Percentiles rank a stretch among this genome's conserved stretches.
Evolutionary conservation across 2,888 invertebrate species (phyloP).

Genomic region (Celastrina argiolus): DNA sequence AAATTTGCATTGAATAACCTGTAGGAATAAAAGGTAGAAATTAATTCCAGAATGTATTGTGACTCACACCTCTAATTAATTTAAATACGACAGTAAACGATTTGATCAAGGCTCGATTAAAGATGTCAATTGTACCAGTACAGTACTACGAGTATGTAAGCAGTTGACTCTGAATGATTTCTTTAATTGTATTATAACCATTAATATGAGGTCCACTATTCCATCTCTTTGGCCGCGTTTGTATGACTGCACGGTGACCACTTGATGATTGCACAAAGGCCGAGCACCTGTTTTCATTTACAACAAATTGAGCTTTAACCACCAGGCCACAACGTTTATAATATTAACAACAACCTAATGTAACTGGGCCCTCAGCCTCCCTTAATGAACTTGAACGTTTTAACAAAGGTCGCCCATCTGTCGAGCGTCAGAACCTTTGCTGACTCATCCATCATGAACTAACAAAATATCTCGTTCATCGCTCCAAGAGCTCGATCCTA

Average conservation of each 20-base stretch:
- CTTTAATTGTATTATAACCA: not conserved
- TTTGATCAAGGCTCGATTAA: conserved; percentile 3
- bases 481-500: not conserved
- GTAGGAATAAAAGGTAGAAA: conserved; percentile 31
- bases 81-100: not conserved
- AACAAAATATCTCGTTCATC: not conserved
- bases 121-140: no score
- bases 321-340: no score
- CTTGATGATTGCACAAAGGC: no score
- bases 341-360: no score
- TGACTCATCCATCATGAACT: not conserved
- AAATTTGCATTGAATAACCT: conserved; percentile 46
- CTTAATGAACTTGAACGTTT: not conserved
- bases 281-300: no score
- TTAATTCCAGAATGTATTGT: conserved; percentile 31
- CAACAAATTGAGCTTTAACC: no score
- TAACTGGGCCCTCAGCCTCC: no score
- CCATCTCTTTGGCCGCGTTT: not conserved
- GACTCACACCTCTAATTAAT: conserved; percentile 26
- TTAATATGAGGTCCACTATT: not conserved
- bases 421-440: conserved; percentile 5
- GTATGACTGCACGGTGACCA: no score
- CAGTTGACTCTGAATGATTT: not conserved
- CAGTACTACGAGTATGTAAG: no score
- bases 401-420: conserved; percentile 1